phyloP scores from a whole-genome alignment of 2,888 invertebrate genomes.

The Globia sparganii region DNA sequence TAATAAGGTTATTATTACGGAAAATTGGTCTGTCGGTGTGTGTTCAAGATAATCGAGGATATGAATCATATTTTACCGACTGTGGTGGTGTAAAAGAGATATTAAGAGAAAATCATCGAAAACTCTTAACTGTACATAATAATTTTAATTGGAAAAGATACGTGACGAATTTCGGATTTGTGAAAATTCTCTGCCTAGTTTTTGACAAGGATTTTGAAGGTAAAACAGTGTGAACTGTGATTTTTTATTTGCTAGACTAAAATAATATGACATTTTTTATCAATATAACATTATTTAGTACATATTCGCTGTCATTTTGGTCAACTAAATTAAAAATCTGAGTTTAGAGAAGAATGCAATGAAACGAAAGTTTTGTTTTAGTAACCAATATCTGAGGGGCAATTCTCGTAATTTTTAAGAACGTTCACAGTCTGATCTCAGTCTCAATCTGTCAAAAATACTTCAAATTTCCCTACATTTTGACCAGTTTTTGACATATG shows the following conservation, averaged over 20 bases:
- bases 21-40: slow-evolving; percentile 64
- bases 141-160: not conserved
- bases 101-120: not conserved
- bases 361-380: not conserved
- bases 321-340: no score
- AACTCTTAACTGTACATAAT: not conserved
- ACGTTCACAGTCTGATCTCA: no score
- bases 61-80: slow-evolving; percentile 61
- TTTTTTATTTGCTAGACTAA: not conserved
- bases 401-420: no score
- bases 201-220: not conserved
- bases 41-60: slow-evolving; percentile 58
- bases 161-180: not conserved
- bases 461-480: no score
- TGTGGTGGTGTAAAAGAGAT: slow-evolving; percentile 25
- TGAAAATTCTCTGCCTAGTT: not conserved
- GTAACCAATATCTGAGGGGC: not conserved
- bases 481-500: no score
- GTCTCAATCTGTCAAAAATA: no score
- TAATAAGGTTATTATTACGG: slow-evolving; percentile 67
- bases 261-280: not conserved
- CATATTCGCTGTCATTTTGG: no score
- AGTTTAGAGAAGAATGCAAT: not conserved
- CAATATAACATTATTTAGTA: no score
- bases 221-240: not conserved